These are phyloP conservation scores for Xestia sexstrigata DNA, from an alignment of 2,888 invertebrate species.

Conservation along the genomic window DNA sequence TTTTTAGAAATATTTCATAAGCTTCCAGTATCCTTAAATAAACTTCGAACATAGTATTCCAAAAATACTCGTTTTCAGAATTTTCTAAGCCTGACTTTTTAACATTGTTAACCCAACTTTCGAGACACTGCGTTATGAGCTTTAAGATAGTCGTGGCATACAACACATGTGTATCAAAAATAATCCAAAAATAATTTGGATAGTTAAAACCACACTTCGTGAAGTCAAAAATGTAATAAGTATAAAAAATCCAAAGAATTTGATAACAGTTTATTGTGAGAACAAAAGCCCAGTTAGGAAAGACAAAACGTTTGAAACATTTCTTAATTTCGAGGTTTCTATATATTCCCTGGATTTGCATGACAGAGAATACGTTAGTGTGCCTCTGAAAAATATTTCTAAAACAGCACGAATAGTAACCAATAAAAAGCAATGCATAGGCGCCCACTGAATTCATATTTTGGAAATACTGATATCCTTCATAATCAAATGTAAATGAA, in stretches of 20 bases:
- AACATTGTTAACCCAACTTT: background rate
- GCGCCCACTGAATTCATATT: background rate
- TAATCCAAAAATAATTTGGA: background rate
- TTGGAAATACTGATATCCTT: background rate
- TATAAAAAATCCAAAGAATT: background rate
- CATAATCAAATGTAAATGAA: background rate
- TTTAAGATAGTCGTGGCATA: background rate
- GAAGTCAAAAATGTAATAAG: background rate
- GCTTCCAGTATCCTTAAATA: background rate
- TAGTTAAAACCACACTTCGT: background rate
- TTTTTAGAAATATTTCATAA: background rate
- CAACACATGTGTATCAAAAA: background rate
- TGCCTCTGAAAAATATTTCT: constrained; percentile 1
- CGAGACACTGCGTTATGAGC: background rate
- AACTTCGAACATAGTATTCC: background rate
- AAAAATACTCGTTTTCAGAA: background rate
- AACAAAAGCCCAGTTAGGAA: background rate
- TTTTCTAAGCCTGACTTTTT: background rate
- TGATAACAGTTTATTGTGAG: background rate
- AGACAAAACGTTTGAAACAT: constrained; percentile 1
- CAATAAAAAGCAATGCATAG: background rate
- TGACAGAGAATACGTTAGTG: background rate
- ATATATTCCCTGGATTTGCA: background rate
- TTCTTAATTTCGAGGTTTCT: background rate
- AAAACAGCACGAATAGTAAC: background rate